phyloP scores from a whole-genome alignment of 1,140 invertebrate genomes.

The Diploscapter pachys region DNA sequence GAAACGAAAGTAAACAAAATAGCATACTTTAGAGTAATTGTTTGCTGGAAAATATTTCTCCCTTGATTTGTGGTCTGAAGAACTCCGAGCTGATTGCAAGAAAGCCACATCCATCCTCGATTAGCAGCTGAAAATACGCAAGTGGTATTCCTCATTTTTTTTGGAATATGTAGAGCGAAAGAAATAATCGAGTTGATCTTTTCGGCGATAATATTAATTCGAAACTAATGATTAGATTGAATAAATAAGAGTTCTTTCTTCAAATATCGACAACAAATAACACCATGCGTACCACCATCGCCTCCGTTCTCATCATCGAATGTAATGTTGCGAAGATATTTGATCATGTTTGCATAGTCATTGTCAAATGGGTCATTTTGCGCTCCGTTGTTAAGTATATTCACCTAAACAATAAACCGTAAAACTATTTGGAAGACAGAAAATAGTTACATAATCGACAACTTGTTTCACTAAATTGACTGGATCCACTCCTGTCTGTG shows the following conservation, averaged over 20 bases:
- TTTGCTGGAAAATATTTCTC: constrained; percentile 34
- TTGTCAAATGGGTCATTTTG: constrained; percentile 16
- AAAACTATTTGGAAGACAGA: background rate
- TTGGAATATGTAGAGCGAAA: background rate
- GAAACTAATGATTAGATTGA: background rate
- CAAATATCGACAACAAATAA: background rate
- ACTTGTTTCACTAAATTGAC: constrained; percentile 13
- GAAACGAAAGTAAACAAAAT: background rate
- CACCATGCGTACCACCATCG: background rate
- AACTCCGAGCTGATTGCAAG: constrained; percentile 38
- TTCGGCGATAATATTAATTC: background rate
- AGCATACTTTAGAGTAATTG: constrained; percentile 33
- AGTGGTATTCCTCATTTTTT: background rate
- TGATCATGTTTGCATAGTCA: constrained; percentile 16
- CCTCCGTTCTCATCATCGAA: constrained; percentile 7
- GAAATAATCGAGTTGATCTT: background rate
- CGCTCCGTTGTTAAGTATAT: background rate
- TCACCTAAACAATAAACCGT: constrained; percentile 9
- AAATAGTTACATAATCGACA: constrained; percentile 14
- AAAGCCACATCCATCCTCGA: constrained; percentile 41
- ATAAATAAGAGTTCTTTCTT: background rate
- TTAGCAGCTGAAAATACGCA: constrained; percentile 8
- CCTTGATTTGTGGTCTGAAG: constrained; percentile 40
- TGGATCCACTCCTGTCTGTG: constrained; percentile 1
- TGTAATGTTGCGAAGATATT: background rate